Evolutionary conservation across 2,888 invertebrate species (phyloP).

Genomic region (Coleophora flavipennella): DNA sequence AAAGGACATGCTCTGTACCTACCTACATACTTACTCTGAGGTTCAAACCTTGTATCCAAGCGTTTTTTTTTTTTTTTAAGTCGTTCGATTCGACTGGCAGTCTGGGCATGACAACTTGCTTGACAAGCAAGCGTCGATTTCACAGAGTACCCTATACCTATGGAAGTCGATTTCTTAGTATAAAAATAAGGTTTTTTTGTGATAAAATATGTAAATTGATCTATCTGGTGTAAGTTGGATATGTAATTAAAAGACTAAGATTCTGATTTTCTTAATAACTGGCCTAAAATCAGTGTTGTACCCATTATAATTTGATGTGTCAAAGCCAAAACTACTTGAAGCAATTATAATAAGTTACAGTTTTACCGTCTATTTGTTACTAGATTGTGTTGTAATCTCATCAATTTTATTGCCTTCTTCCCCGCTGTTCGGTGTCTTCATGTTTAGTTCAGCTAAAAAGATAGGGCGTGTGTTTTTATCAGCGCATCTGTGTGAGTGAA

Average conservation of each 20-base stretch:
- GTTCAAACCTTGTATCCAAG: too few species aligned
- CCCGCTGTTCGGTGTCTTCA: conserved; percentile 9
- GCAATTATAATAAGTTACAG: conserved; percentile 46
- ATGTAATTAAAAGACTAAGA: conserved; percentile 21
- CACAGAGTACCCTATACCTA: too few species aligned
- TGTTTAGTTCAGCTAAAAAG: conserved; percentile 14
- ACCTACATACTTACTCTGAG: too few species aligned
- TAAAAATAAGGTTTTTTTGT: conserved; percentile 33
- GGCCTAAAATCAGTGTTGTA: conserved; percentile 14
- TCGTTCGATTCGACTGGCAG: too few species aligned
- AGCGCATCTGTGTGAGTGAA: conserved; percentile 43
- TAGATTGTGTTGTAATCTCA: conserved; percentile 22
- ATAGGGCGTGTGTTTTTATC: conserved; percentile 34
- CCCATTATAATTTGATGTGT: conserved; percentile 46
- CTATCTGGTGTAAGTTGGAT: conserved; percentile 20
- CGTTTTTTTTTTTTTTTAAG: too few species aligned
- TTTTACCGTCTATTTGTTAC: conserved; percentile 32
- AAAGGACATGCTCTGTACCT: too few species aligned
- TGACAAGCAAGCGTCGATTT: too few species aligned
- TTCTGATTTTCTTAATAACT: conserved; percentile 6
- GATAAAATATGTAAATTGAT: conserved; percentile 41
- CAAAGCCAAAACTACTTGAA: conserved; percentile 48
- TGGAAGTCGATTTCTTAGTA: conserved; percentile 52
- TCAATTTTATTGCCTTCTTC: conserved; percentile 19
- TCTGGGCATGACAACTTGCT: too few species aligned